A percentile compares a stretch with the other conserved stretches of the same genome.
Evolutionary conservation across 2,113 vertebrate genomes (phyloP).

Genomic region (Pungitius pungitius): DNA sequence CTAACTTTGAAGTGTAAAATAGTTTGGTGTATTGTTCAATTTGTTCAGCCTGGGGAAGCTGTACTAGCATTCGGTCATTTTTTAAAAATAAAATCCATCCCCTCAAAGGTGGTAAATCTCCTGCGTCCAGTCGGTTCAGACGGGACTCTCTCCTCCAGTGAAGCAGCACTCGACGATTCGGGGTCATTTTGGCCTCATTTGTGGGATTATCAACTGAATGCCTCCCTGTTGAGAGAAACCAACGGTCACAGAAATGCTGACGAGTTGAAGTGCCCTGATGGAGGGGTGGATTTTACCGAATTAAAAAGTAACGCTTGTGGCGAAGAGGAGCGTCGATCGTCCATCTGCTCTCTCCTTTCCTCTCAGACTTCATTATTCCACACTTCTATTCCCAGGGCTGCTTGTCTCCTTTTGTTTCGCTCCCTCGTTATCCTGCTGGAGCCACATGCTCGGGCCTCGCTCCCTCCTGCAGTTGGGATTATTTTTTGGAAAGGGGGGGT

Average conservation of each 20-base stretch:
- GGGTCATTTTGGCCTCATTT: neutral
- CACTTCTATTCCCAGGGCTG: neutral
- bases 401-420: neutral
- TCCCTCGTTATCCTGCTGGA: constrained; percentile 27
- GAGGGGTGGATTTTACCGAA: neutral
- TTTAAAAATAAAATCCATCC: too few relatives aligned
- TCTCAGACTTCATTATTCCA: constrained; percentile 14
- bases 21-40: too few relatives aligned
- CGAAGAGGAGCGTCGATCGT: constrained; percentile 4
- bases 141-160: neutral
- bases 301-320: neutral
- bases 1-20: neutral
- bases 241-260: neutral
- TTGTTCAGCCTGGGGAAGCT: neutral
- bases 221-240: neutral
- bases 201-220: neutral
- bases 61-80: neutral
- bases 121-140: neutral
- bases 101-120: neutral
- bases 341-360: constrained; percentile 9
- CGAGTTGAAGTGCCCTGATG: neutral
- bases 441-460: neutral
- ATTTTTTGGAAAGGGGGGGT: too few relatives aligned
- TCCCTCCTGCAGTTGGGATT: constrained; percentile 13
- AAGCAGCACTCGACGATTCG: neutral